These are phyloP conservation scores for Uromys caudimaculatus DNA, from an alignment of 2,797 vertebrate species.

Conservation along the genomic window DNA sequence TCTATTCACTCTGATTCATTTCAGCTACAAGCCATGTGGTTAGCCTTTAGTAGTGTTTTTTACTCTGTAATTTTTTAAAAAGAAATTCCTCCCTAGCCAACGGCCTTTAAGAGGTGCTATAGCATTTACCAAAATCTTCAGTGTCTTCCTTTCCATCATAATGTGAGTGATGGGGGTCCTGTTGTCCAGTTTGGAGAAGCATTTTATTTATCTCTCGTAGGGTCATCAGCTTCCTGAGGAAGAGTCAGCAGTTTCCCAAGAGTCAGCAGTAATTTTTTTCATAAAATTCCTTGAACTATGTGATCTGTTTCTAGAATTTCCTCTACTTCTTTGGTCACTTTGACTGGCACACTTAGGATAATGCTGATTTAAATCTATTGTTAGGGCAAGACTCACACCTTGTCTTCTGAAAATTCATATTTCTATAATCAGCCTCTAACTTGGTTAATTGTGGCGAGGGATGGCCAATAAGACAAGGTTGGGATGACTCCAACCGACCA, in stretches of 20 bases:
- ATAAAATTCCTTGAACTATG: not conserved
- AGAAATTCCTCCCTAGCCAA: not conserved
- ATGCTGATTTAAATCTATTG: not conserved
- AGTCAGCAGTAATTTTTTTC: not conserved
- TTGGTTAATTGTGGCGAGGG: not conserved
- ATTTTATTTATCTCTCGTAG: not conserved
- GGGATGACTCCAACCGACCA: not conserved
- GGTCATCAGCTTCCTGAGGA: not conserved
- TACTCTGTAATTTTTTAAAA: not conserved
- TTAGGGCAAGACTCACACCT: not conserved
- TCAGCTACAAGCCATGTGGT: not conserved
- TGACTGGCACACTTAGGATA: not conserved
- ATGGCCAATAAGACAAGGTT: not conserved
- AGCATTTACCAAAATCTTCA: not conserved
- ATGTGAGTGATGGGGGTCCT: not conserved
- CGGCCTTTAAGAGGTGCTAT: not conserved
- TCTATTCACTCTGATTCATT: not conserved
- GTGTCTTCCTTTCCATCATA: not conserved
- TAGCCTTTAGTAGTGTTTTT: slow-evolving; percentile 5
- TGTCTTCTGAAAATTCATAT: not conserved
- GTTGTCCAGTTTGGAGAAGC: not conserved
- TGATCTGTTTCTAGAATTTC: not conserved
- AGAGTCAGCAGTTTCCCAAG: not conserved
- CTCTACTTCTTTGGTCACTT: not conserved
- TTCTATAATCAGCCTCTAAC: not conserved